Percentiles rank a stretch among this genome's conserved stretches.
Evolutionary conservation across 30 jellyfish, hydroid and myxozoan genomes (phyloP).

Genomic region (Sanderia malayensis): DNA sequence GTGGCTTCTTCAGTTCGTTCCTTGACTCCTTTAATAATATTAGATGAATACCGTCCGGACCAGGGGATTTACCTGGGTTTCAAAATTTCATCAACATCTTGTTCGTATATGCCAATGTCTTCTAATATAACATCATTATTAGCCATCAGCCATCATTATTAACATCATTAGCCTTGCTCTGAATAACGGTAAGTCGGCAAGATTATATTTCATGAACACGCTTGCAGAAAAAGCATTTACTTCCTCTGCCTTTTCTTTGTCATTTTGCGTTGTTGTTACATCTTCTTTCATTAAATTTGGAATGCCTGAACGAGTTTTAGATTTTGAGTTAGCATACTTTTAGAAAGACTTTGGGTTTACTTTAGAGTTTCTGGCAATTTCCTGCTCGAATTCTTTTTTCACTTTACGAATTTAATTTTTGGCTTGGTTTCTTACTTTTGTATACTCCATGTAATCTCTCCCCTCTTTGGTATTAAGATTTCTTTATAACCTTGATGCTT

Average conservation of each 20-base stretch:
- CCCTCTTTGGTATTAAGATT: conserved; percentile 21
- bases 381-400: conserved; percentile 27
- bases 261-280: conserved; percentile 30
- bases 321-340: conserved; percentile 37
- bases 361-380: conserved; percentile 19
- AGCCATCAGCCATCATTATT: too few species aligned
- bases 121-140: conserved; percentile 29
- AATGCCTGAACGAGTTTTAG: not conserved
- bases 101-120: conserved; percentile 15
- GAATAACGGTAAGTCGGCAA: conserved; percentile 22
- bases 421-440: conserved; percentile 13
- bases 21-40: conserved; percentile 9
- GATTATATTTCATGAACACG: conserved; percentile 8
- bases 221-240: conserved; percentile 28
- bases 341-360: conserved; percentile 34
- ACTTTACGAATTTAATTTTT: conserved; percentile 22
- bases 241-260: conserved; percentile 33
- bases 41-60: conserved; percentile 13
- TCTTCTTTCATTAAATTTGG: conserved; percentile 5
- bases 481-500: conserved; percentile 28
- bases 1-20: conserved; percentile 27
- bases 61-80: conserved; percentile 11
- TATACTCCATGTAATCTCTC: conserved; percentile 14
- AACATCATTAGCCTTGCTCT: conserved; percentile 24
- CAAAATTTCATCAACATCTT: conserved; percentile 21